phyloP scores from a whole-genome alignment of 1,140 invertebrate species.

The Drosophila mojavensis region DNA sequence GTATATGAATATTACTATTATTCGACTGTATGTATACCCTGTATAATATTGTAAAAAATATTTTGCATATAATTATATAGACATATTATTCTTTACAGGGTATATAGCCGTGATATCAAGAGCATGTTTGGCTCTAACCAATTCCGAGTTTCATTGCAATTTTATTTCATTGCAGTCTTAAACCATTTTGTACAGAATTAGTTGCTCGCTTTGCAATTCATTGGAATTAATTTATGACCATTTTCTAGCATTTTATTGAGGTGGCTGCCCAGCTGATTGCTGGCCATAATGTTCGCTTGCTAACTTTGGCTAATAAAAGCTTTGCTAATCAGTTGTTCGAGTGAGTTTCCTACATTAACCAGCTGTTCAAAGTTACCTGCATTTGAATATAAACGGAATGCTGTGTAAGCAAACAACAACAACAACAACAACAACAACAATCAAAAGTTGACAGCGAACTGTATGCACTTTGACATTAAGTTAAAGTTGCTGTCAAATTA shows the following conservation, averaged over 20 bases:
- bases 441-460: not conserved
- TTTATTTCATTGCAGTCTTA: constrained; percentile 15
- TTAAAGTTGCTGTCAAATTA: not conserved
- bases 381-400: too few relatives aligned
- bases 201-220: constrained; percentile 19
- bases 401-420: too few relatives aligned
- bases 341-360: too few relatives aligned
- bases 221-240: constrained; percentile 15
- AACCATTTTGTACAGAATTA: constrained; percentile 40
- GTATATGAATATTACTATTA: too few relatives aligned
- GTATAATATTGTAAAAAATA: too few relatives aligned
- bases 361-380: too few relatives aligned
- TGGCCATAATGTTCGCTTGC: constrained; percentile 17
- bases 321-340: not conserved
- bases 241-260: constrained; percentile 17
- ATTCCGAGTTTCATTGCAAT: not conserved
- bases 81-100: too few relatives aligned
- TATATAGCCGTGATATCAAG: too few relatives aligned
- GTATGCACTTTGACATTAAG: not conserved
- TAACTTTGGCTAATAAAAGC: constrained; percentile 7
- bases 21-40: too few relatives aligned
- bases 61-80: too few relatives aligned
- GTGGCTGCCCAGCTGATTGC: constrained; percentile 17
- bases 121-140: too few relatives aligned
- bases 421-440: too few relatives aligned